Percentiles rank a stretch among this genome's conserved stretches.
These are phyloP conservation scores for Cynaeus angustus DNA, from an alignment of 2,888 invertebrate genomes.

Conservation along the genomic window DNA sequence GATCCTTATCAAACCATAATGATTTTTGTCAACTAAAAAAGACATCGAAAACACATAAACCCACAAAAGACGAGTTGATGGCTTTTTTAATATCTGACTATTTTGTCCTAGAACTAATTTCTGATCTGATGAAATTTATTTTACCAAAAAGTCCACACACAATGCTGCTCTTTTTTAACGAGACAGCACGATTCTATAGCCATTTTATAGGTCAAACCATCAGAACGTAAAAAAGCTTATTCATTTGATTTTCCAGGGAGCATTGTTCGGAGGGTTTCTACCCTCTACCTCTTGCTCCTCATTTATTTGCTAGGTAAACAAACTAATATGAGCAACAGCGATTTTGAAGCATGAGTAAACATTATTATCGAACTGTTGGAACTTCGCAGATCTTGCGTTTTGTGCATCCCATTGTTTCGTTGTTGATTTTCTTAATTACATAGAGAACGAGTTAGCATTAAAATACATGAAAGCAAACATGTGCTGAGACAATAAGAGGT, in stretches of 20 bases:
- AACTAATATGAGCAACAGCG: constrained; percentile 21
- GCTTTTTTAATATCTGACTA: too few species aligned
- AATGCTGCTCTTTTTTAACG: too few species aligned
- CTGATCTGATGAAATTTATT: too few species aligned
- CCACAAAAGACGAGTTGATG: constrained; percentile 9
- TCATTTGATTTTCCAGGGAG: too few species aligned
- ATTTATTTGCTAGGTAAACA: constrained; percentile 22
- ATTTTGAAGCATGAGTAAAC: constrained; percentile 17
- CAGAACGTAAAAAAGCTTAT: too few species aligned
- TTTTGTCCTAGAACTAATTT: too few species aligned
- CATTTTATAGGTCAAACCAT: too few species aligned
- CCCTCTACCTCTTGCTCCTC: too few species aligned
- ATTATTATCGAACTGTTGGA: constrained; percentile 17
- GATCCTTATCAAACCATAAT: constrained; percentile 8
- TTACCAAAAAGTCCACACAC: too few species aligned
- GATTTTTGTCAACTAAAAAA: constrained; percentile 9
- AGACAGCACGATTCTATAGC: too few species aligned
- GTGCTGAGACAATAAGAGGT: too few species aligned
- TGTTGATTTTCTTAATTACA: constrained; percentile 5
- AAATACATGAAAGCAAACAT: background rate
- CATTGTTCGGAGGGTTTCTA: background rate
- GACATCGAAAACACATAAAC: background rate
- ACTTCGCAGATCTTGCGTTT: background rate
- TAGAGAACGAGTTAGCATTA: constrained; percentile 3
- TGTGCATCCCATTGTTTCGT: background rate